phyloP scores from a whole-genome alignment of 92 coral and sea anemone species.

The Nematostella vectensis region DNA sequence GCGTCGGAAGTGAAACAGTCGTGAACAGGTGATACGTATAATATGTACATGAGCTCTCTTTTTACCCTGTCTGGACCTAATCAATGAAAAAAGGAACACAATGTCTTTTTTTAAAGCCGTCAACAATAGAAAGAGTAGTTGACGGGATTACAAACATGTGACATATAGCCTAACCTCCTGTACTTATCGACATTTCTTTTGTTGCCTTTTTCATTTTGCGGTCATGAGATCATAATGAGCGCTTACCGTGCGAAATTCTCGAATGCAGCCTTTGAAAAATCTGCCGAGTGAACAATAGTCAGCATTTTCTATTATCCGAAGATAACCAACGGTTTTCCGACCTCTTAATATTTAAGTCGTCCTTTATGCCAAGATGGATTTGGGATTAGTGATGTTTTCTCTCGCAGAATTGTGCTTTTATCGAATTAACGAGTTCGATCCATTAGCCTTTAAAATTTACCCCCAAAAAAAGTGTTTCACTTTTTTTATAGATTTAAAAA shows the following conservation, averaged over 20 bases:
- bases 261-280: background rate
- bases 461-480: too few relatives aligned
- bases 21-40: conserved; percentile 66
- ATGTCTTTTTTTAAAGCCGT: conserved; percentile 28
- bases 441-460: too few relatives aligned
- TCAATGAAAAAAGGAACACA: conserved; percentile 33
- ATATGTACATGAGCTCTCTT: conserved; percentile 41
- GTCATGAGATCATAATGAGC: background rate
- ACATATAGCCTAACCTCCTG: too few relatives aligned
- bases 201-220: background rate
- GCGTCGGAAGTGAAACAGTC: conserved; percentile 55
- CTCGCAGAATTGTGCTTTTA: too few relatives aligned
- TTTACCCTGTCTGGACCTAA: conserved; percentile 41
- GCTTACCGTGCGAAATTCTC: background rate
- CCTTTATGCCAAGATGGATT: too few relatives aligned
- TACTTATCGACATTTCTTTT: background rate
- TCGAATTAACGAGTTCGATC: too few relatives aligned
- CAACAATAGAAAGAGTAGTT: conserved; percentile 28
- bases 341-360: background rate
- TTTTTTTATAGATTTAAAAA: too few relatives aligned
- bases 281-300: background rate
- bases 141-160: conserved; percentile 20
- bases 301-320: background rate
- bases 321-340: background rate
- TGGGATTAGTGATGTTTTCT: too few relatives aligned